These are phyloP conservation scores for Ceratitis capitata DNA, from an alignment of 1,140 invertebrate genomes.

Conservation along the genomic window DNA sequence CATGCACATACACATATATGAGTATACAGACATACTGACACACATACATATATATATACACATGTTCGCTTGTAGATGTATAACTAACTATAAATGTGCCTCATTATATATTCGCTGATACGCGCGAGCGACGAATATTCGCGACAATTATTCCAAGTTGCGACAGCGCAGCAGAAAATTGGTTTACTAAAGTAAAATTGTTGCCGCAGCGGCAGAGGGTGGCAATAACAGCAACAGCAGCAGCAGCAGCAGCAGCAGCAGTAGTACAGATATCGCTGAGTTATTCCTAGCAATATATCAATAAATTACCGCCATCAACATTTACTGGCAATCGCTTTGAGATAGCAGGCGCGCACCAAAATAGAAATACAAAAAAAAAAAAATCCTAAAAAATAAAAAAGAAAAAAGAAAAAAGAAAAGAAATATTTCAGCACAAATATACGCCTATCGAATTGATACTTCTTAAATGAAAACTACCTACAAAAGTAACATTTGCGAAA, in stretches of 20 bases:
- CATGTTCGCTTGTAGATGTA: not conserved
- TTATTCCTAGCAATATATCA: conserved; percentile 42
- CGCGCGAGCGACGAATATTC: conserved; percentile 10
- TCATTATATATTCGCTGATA: conserved; percentile 38
- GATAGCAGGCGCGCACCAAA: conserved; percentile 1
- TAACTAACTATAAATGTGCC: not conserved
- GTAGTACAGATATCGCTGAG: conserved; percentile 36
- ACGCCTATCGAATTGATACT: conserved; percentile 15
- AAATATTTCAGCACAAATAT: not conserved
- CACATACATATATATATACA: not conserved
- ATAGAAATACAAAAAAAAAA: too few species aligned
- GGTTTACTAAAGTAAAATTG: too few species aligned
- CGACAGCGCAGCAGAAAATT: not conserved
- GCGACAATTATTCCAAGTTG: conserved; percentile 31
- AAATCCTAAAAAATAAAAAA: too few species aligned
- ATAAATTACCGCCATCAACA: conserved; percentile 41
- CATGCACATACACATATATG: not conserved
- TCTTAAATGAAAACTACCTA: conserved; percentile 11
- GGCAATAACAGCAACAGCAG: not conserved
- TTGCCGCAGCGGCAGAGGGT: too few species aligned
- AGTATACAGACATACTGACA: too few species aligned
- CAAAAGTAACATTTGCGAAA: not conserved
- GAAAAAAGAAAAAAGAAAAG: not conserved
- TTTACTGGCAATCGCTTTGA: conserved; percentile 1
- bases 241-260: not conserved